phyloP scores from a whole-genome alignment of 2,888 invertebrate species.

The Drosophila multiciliata region DNA sequence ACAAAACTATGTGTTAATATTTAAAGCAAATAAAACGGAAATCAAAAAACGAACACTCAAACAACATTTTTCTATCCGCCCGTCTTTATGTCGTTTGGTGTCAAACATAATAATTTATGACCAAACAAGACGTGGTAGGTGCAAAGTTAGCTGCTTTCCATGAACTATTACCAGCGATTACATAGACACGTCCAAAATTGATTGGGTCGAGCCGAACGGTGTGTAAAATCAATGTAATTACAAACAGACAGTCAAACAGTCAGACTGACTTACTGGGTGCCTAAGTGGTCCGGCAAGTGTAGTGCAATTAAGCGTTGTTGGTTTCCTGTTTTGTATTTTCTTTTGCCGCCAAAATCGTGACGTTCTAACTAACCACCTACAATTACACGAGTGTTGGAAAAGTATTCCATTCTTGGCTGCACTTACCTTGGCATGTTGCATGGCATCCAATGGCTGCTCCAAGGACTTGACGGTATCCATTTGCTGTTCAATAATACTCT shows the following conservation, averaged over 20 bases:
- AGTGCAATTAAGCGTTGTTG: slow-evolving; percentile 56
- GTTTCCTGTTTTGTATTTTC: slow-evolving; percentile 21
- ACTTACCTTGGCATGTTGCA: slow-evolving; percentile 90
- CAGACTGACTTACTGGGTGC: not conserved
- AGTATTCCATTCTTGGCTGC: not conserved
- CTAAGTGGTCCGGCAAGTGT: slow-evolving; percentile 34
- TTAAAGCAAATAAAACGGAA: slow-evolving; percentile 69
- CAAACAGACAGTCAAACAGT: slow-evolving; percentile 10
- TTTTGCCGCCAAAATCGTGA: slow-evolving; percentile 58
- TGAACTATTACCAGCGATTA: slow-evolving; percentile 63
- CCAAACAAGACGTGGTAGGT: slow-evolving; percentile 31
- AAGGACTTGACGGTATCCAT: slow-evolving; percentile 90
- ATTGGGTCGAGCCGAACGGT: slow-evolving; percentile 50
- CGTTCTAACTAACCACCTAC: not conserved
- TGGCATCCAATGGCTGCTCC: slow-evolving; percentile 88
- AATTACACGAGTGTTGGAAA: slow-evolving; percentile 35
- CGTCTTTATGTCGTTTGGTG: slow-evolving; percentile 33
- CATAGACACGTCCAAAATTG: slow-evolving; percentile 66
- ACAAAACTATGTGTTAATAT: slow-evolving; percentile 66
- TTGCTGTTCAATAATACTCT: slow-evolving; percentile 91
- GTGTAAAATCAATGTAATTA: slow-evolving; percentile 77
- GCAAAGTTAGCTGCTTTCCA: slow-evolving; percentile 37
- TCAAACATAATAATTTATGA: slow-evolving; percentile 74
- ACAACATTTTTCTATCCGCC: not conserved
- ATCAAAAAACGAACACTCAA: slow-evolving; percentile 21